Conservation (phyloP, 1,140 invertebrate species). For the Dendroctonus valens region DNA sequence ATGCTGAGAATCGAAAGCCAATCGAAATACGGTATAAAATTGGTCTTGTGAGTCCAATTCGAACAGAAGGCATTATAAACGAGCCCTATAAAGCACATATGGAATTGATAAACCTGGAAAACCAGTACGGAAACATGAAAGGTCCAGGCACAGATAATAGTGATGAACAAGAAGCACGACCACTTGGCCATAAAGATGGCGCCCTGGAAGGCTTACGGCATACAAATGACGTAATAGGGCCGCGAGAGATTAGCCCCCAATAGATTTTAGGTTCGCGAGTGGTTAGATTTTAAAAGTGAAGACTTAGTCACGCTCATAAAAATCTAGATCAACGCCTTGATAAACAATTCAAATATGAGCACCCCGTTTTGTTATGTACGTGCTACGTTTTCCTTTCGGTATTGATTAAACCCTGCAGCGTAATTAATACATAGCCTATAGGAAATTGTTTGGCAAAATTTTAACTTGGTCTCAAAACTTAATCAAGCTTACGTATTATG, state of each 20-base stretch:
- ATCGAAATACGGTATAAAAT: no score
- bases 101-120: conserved; percentile 28
- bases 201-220: conserved; percentile 18
- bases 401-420: conserved; percentile 12
- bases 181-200: conserved; percentile 32
- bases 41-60: no score
- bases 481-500: conserved; percentile 7
- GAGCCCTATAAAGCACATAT: conserved; percentile 27
- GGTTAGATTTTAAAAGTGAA: conserved; percentile 19
- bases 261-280: conserved; percentile 20
- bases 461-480: conserved; percentile 7
- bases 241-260: conserved; percentile 29
- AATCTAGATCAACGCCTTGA: conserved; percentile 11
- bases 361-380: conserved; percentile 18
- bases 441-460: conserved; percentile 11
- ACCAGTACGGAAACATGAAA: conserved; percentile 24
- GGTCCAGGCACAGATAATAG: conserved; percentile 20
- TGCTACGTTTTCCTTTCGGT: conserved; percentile 13
- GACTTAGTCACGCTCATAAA: conserved; percentile 15
- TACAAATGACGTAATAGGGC: conserved; percentile 32
- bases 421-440: conserved; percentile 11
- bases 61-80: no score
- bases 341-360: conserved; percentile 22
- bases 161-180: conserved; percentile 21
- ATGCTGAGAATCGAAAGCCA: no score